Base-by-base conservation (phyloP, 2,113 vertebrate species). In the Bombycilla garrulus region DNA sequence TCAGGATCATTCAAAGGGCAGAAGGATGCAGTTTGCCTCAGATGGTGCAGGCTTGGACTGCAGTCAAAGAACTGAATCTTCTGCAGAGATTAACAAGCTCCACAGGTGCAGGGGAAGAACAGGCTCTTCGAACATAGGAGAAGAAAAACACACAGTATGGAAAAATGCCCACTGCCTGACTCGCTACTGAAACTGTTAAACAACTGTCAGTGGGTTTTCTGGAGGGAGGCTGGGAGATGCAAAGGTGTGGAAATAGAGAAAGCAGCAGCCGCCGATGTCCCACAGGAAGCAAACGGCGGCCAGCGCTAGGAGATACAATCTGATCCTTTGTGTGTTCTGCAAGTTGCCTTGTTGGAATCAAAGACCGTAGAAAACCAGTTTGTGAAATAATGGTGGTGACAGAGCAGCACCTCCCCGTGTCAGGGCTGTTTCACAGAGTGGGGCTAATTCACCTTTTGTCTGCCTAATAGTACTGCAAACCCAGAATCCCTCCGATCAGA, bases 41-140 rank as follows among this genome's bases (percentile, higher is more conserved):
- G 95, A 90, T 88, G 81, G 84, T 29, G 64, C 82, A 51, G 91
- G 84, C 77, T 95, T 97, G 96, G 94, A 95, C 6, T 19, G 74
- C 79, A 84, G 89, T 93, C 95, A 95, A 90, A 60, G 85, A 95
- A 94, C 79, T 79, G 82, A 96, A 78, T 90, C 87, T 95, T 95
- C 91, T 94, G 84, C 86, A 64, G 95, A 94, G 89, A 96, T 96
- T 91, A 96, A 96, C 87, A 88, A 90, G 85, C 95, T 96, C 96
- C 82, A 84, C 95, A 96, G 96, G 96, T 96, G 95, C 85, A 85
- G 92, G 91, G 87, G 88, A 96, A 93, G 95, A 95, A 95, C 96
- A 96, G 86, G 56, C 87, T 94, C 91, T 92, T 87, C 81, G 29
- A 91, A 61, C 66, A n/a, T 84, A 85, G 89, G 81, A 93, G 92